Evolutionary conservation across 2,888 invertebrate genomes (phyloP), one percentile per base, ranked within the genome.

Genomic region (Mechanitis messenoides): DNA sequence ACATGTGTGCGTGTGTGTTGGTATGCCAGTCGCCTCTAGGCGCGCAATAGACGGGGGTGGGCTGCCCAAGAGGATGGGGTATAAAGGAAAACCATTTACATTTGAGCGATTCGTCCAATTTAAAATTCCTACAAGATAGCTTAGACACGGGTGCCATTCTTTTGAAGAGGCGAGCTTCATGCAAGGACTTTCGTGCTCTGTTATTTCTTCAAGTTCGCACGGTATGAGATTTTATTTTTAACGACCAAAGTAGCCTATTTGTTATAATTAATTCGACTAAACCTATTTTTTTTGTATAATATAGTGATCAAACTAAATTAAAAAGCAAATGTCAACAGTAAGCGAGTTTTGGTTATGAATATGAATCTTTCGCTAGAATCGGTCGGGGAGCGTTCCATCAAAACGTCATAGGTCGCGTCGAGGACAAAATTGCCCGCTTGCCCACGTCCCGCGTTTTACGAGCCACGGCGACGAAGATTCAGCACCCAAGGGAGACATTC

Each of bases 61-160:
- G 81, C 84, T 81, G 85, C 84, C 83, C 80, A 74, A 81, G 87
- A 86, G 88, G 89, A 87, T 88, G 89, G 88, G 88, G 89, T 85
- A 90, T 90, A 91, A 90, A 90, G 90, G 91, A 90, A 90, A 90
- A 90, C 90, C 91, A 90, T 91, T 91, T 91, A 91, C 91, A 90
- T 91, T 90, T 91, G 91, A 90, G 91, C 91, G 90, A 90, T 91
- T 90, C 90, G 90, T 90, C 91, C 91, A 91, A 91, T 91, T 90
- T 91, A 91, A 91, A 91, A 91, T 90, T 91, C 90, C 89, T 91
- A 89, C 88, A 87, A 90, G 90, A 89, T 88, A 88, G 85, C 89
- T 86, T 85, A 88, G 89, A 87, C 88, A 87, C 86, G 87, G 87
- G 86, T 84, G 88, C 87, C 85, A 88, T 90, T 90, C 88, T 89